Conservation (phyloP, 2,797 vertebrate genomes). For the Echeneis naucrates region DNA sequence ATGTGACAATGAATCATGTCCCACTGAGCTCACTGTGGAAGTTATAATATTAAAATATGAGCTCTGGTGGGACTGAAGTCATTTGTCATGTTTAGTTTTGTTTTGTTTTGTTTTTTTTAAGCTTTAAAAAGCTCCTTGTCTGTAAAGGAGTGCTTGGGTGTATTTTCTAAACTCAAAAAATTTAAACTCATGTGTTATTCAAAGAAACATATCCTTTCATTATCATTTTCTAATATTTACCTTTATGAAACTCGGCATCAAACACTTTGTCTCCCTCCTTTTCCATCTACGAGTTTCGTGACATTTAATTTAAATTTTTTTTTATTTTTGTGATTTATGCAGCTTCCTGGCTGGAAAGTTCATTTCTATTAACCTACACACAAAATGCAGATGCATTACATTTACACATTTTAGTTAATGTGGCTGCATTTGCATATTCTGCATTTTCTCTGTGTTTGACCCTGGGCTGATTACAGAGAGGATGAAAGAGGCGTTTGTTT, state of each 20-base stretch:
- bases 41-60: no score
- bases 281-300: background rate
- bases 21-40: no score
- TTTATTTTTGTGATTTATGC: conserved; percentile 21
- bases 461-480: background rate
- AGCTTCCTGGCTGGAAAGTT: conserved; percentile 11
- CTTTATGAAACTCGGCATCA: background rate
- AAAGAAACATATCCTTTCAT: background rate
- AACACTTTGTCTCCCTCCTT: background rate
- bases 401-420: conserved; percentile 9
- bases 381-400: background rate
- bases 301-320: conserved; percentile 30
- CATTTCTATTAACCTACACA: conserved; percentile 36
- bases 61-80: no score
- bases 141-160: background rate
- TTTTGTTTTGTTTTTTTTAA: background rate
- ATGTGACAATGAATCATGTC: no score
- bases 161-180: background rate
- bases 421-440: conserved; percentile 27
- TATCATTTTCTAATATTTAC: background rate
- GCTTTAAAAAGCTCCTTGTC: no score
- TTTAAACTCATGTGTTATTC: background rate
- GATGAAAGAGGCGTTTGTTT: conserved; percentile 13
- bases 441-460: conserved; percentile 14
- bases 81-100: background rate